Base-by-base conservation (phyloP, 2,888 invertebrate species). In the Calliphora vomitoria region DNA sequence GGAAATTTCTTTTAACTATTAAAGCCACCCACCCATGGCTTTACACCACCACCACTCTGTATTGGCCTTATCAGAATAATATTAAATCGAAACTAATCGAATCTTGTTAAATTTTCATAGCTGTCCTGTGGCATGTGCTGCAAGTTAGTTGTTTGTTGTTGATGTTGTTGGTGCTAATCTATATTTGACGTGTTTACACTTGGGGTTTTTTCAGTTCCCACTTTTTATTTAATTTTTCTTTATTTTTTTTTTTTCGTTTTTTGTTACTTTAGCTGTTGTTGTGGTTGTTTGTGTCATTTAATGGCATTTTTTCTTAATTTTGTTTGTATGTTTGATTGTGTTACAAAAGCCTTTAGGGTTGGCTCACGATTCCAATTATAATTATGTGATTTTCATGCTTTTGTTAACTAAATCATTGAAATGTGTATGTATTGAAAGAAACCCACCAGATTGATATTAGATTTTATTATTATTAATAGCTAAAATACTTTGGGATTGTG, bases 61-160 rank as follows among this genome's bases (percentile, higher is more conserved):
- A 15, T 72, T 79, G 68, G 62, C 25, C 50, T 66, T 18, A 44
- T 64, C 69, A 72, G 44, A 81, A 72, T 47, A 53, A 72, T 74
- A 87, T 84, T 85, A 82, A 87, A 85, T 87, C 87, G 87, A 87
- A 85, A 87, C 87, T 85, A 87, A 87, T 87, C 87, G 87, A 87
- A 87, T 55, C 85, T 87, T 85, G 85, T 87, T 87, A 85, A 87
- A 85, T 64, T 85, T 87, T 87, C 82, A 87, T 87, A 69, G 82
- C 75, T 62, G 60, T 74, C 50, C 55, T 82, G 79, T 85, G 85
- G 87, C 87, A 87, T 87, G 87, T 87, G 85, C 79, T 69, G 82
- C 64, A 55, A 82, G 87, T 87, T 79, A 66, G 31, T 81, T 75
- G 41, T 55, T 84, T 62, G 13, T 72, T 81, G 81, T 55, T 71